Conservation (phyloP, 2,888 invertebrate genomes). For the Aricia artaxerxes region DNA sequence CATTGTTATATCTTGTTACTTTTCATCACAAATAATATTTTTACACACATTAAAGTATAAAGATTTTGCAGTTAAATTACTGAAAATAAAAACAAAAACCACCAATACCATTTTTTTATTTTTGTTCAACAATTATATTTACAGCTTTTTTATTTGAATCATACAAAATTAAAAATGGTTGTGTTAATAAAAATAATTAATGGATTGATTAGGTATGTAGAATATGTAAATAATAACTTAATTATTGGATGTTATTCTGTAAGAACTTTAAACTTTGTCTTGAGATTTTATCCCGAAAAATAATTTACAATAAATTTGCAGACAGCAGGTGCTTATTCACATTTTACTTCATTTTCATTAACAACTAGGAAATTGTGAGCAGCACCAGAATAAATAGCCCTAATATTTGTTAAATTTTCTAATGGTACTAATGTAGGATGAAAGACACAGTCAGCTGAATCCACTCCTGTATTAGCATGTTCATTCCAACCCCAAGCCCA, state of each 20-base stretch:
- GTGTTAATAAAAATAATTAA: too few relatives aligned
- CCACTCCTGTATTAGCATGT: conserved; percentile 90
- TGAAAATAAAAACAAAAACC: neutral
- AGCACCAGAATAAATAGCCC: conserved; percentile 65
- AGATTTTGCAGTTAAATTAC: too few relatives aligned
- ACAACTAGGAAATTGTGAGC: conserved; percentile 70
- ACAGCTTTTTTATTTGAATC: neutral
- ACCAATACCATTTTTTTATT: neutral
- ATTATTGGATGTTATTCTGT: too few relatives aligned
- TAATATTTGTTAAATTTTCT: conserved; percentile 47
- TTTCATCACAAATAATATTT: too few relatives aligned
- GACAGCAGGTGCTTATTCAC: neutral
- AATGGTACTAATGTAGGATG: conserved; percentile 59
- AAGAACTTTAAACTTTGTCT: too few relatives aligned
- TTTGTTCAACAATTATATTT: neutral
- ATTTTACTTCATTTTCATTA: conserved; percentile 42
- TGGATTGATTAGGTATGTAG: neutral
- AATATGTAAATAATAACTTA: neutral
- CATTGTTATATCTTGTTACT: neutral
- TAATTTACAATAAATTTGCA: too few relatives aligned
- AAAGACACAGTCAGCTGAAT: conserved; percentile 53
- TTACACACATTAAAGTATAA: too few relatives aligned
- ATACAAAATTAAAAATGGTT: neutral
- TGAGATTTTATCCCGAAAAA: too few relatives aligned
- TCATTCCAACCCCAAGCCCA: conserved; percentile 96